These are phyloP conservation scores for Perodicticus potto DNA, from an alignment of 2,797 vertebrate species.

Conservation along the genomic window DNA sequence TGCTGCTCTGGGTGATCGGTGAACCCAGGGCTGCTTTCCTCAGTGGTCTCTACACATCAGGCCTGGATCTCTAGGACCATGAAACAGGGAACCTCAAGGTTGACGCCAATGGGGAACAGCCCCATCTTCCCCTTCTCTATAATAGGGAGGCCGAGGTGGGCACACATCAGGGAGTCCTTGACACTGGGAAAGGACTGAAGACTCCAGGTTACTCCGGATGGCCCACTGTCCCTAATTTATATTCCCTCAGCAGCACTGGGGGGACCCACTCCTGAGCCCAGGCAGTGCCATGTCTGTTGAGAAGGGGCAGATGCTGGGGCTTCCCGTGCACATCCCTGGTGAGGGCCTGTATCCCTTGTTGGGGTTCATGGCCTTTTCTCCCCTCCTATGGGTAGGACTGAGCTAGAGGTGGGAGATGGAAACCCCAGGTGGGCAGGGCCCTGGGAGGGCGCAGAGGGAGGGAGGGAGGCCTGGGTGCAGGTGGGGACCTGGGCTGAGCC, in stretches of 20 bases:
- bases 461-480: background rate
- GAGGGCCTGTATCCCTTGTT: background rate
- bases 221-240: no score
- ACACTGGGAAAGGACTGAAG: conserved; percentile 76
- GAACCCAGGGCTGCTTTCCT: conserved; percentile 93
- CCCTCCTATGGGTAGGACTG: background rate
- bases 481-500: background rate
- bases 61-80: conserved; percentile 94
- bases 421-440: background rate
- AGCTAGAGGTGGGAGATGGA: background rate
- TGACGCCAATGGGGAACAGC: conserved; percentile 90
- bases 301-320: background rate
- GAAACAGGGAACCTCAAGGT: conserved; percentile 93
- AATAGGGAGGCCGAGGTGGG: conserved; percentile 93
- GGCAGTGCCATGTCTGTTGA: background rate
- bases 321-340: accelerated
- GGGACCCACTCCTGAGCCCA: background rate
- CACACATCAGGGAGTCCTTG: conserved; percentile 92
- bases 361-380: background rate
- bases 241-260: background rate
- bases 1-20: conserved; percentile 93
- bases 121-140: conserved; percentile 91
- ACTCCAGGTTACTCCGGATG: background rate
- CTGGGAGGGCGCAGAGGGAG: no score
- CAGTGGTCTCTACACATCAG: conserved; percentile 92